phyloP scores from a whole-genome alignment of 2,113 vertebrate species.

The Rostratula benghalensis region DNA sequence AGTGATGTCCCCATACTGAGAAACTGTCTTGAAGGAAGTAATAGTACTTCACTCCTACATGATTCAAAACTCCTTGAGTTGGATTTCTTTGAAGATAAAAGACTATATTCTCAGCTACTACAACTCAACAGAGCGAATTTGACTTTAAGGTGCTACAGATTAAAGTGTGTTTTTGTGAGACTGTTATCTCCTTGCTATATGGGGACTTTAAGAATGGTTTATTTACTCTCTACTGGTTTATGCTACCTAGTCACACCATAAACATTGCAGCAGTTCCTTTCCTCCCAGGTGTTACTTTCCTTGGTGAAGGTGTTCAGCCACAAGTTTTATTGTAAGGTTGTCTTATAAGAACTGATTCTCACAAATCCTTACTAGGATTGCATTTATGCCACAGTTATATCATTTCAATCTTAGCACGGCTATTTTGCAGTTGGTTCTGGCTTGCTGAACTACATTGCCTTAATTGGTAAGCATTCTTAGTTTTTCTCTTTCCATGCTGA shows the following conservation, averaged over 20 bases:
- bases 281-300: background rate
- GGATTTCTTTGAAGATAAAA: background rate
- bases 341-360: background rate
- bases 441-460: background rate
- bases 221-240: background rate
- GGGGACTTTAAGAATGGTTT: background rate
- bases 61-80: background rate
- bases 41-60: background rate
- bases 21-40: background rate
- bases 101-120: background rate
- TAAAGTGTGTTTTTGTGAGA: background rate
- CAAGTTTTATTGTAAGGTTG: background rate
- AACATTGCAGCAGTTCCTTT: background rate
- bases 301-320: background rate
- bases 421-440: background rate
- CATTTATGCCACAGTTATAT: background rate
- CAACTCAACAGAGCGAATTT: background rate
- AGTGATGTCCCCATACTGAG: background rate
- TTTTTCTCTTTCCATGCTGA: slow-evolving; percentile 15
- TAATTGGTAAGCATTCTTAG: slow-evolving; percentile 13
- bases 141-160: background rate
- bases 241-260: background rate
- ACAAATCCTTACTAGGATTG: background rate
- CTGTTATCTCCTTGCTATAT: background rate
- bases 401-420: background rate